These are phyloP conservation scores for Drosophila crucigera DNA, from an alignment of 2,888 invertebrate species.

Conservation along the genomic window DNA sequence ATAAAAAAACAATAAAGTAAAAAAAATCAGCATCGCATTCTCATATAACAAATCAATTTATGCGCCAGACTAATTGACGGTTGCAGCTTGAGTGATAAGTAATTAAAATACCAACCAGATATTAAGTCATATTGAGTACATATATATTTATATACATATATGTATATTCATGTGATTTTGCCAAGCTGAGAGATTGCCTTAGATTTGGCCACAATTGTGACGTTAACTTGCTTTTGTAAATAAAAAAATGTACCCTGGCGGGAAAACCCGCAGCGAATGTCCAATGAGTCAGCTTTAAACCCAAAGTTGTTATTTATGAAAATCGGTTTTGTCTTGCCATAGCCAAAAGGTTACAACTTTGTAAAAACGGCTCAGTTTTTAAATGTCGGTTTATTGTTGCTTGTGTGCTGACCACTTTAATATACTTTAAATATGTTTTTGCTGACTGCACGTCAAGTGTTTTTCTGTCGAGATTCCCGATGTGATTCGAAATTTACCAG, in stretches of 20 bases:
- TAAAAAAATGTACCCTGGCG: conserved; percentile 13
- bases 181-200: not conserved
- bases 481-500: not conserved
- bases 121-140: conserved; percentile 13
- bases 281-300: conserved; percentile 25
- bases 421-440: not conserved
- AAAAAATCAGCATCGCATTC: conserved; percentile 30
- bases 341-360: not conserved
- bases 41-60: conserved; percentile 22
- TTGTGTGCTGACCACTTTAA: not conserved
- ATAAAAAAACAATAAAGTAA: conserved; percentile 13
- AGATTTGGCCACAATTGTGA: conserved; percentile 10
- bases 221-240: conserved; percentile 8
- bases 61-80: conserved; percentile 23
- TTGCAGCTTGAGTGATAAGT: conserved; percentile 1
- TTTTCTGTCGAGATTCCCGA: not conserved
- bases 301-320: not conserved
- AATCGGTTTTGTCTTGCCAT: not conserved
- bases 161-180: conserved; percentile 22
- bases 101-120: conserved; percentile 22
- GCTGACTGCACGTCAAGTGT: not conserved
- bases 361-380: not conserved
- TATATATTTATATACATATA: not conserved
- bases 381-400: not conserved
- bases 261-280: conserved; percentile 23